Evolutionary conservation across 2,113 vertebrate species (phyloP), one percentile per base, ranked within the genome.

Genomic region (Saguinus midas): DNA sequence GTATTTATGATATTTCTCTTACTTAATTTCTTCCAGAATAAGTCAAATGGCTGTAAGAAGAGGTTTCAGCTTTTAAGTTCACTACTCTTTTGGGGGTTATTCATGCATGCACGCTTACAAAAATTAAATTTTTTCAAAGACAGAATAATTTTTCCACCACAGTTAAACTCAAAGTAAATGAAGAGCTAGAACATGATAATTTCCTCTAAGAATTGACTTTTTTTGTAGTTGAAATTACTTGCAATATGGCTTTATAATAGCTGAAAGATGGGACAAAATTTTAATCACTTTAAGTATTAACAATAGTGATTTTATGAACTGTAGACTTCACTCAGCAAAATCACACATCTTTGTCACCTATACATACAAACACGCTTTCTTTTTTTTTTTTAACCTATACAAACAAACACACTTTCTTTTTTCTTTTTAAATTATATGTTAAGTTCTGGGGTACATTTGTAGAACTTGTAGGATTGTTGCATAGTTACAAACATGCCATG

Each of bases 51-150:
- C 79, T 90, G 80, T 96, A 80, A 87, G 61, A 82, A 94, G 87
- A 82, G 29, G 11, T 79, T 96, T 95, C 68, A 88, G 87, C 81
- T 91, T 96, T 87, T 82, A 61, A 58, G 79, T 76, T 92, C 68
- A 72, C 61, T 78, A 4, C 87, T 96, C 85, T 80, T 82, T 85
- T 57, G 50, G 45, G 75, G 89, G 50, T 93, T 75, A 96, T 70
- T 80, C 94, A 95, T 85, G 95, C 97, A 66, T 93, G 64, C 70
- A 68, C 50, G 45, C 82, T 87, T 96, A 86, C 2, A 52, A 88
- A 93, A 95, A 40, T 91, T 92, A 94, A 91, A 80, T 91, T 96
- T 79, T 90, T 97, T 91, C 89, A 94, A 96, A 97, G 90, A 76
- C 64, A 95, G 86, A 82, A 88, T 90, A 40, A 80, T 88, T 95